Base-by-base conservation (phyloP, 2,113 vertebrate species). In the Lasiurus borealis region DNA sequence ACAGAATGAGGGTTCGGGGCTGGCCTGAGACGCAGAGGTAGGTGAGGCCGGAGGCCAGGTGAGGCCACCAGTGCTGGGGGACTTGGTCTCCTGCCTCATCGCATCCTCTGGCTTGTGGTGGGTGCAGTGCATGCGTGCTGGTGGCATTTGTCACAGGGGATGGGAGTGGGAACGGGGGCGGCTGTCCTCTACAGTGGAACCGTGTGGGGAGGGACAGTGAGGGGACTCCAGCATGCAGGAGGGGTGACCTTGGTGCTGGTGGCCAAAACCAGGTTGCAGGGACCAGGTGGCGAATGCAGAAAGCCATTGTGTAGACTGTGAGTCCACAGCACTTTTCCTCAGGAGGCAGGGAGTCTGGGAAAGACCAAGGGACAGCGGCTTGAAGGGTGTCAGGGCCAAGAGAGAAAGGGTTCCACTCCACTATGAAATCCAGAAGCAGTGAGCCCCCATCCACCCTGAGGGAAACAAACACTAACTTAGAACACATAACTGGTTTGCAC, bases 371-470 rank as follows among this genome's bases (percentile, higher is more conserved):
- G 52, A 3, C 36, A n/a, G 23, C 27, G 23, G 11, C 52, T 52
- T 8, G 31, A 75, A 40, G 59, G n/a, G 54, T 18, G 0, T 44
- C 27, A 27, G n/a, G 66, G 34, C 66, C 8, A 18, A 29, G 52
- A 40, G 66, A 80, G 69, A 31, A 25, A 27, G 23, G 29, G n/a
- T 31, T 93, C 44, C 50, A 1, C 19, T 52, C 44, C 46, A 1
- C 71, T 15, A 0, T 15, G 29, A 21, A 86, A 89, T 2, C 2
- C 27, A 1, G 21, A 36, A 25, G 23, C 18, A 0, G n/a, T 1
- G 13, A 36, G 31, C 8, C 10, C 19, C 50, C 36, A 23, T 36
- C 19, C 29, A 0, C 11, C 10, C 57, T 62, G 21, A 59, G 12
- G 4, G 48, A 64, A 31, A 34, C 0, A 0, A 71, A 8, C 15